Evolutionary conservation across 2,113 vertebrate species (phyloP).

Genomic region (Aramus guarauna): DNA sequence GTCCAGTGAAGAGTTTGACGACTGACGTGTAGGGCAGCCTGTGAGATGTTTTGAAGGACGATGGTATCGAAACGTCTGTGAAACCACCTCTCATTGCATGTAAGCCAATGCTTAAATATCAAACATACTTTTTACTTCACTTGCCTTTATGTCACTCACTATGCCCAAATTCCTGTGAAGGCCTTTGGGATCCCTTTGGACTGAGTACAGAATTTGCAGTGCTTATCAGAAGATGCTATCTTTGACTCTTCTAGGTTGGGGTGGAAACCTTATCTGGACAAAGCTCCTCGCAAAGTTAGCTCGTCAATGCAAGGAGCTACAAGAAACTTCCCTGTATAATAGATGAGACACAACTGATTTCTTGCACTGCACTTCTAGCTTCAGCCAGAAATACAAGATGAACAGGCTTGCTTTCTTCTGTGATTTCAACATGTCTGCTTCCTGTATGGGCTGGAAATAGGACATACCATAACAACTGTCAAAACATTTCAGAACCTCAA

Average conservation of each 20-base stretch:
- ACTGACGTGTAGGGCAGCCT: neutral
- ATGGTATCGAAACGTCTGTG: neutral
- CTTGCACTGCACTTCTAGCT: slow-evolving; percentile 14
- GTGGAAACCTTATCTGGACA: neutral
- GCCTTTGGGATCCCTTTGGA: neutral
- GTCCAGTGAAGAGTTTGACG: neutral
- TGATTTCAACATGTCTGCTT: slow-evolving; percentile 47
- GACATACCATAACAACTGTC: slow-evolving; percentile 9
- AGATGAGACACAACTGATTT: slow-evolving; percentile 30
- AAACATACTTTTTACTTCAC: neutral
- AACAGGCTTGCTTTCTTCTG: slow-evolving; percentile 52
- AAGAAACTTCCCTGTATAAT: neutral
- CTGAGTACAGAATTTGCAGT: neutral
- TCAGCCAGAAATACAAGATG: slow-evolving; percentile 50
- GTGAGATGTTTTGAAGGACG: neutral
- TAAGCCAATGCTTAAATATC: neutral
- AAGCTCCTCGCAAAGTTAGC: neutral
- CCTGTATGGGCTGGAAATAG: neutral
- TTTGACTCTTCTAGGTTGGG: neutral
- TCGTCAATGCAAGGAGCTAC: neutral
- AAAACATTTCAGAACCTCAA: slow-evolving; percentile 13
- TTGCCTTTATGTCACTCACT: neutral
- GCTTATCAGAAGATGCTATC: neutral
- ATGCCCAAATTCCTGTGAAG: neutral
- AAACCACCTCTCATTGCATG: neutral